Evolutionary conservation across 2,888 invertebrate species (phyloP).

Genomic region (Drosophila crucigera): DNA sequence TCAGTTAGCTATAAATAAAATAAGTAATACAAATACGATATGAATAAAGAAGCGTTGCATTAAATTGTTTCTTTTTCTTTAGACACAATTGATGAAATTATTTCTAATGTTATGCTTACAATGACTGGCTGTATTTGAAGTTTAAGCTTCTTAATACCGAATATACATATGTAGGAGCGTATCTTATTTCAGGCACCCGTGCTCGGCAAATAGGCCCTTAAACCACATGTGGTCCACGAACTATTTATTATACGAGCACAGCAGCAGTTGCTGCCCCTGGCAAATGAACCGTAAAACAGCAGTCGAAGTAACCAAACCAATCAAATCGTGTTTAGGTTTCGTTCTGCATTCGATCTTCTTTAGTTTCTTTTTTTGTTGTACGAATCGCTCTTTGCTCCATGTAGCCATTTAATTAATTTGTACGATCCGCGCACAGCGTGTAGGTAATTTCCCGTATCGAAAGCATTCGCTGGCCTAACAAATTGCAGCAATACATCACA

Average conservation of each 20-base stretch:
- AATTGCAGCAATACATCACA: conserved; percentile 76
- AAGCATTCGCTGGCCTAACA: conserved; percentile 62
- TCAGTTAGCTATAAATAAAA: neutral
- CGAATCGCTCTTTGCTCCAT: conserved; percentile 34
- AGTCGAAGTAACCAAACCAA: conserved; percentile 47
- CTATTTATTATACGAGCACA: conserved; percentile 62
- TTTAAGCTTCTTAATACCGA: conserved; percentile 1
- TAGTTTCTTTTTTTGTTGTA: conserved; percentile 14
- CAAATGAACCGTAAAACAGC: conserved; percentile 72
- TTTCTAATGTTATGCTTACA: neutral
- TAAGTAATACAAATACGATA: neutral
- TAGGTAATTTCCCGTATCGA: conserved; percentile 77
- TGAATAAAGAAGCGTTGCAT: neutral
- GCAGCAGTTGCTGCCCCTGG: conserved; percentile 2
- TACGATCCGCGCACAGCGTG: conserved; percentile 73
- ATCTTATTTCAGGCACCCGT: conserved; percentile 41
- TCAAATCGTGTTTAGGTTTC: conserved; percentile 57
- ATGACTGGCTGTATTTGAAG: conserved; percentile 2
- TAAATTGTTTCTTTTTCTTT: neutral
- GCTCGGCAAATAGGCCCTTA: conserved; percentile 20
- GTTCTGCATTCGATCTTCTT: conserved; percentile 64
- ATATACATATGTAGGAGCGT: conserved; percentile 6
- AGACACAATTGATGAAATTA: neutral
- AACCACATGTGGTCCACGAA: conserved; percentile 67
- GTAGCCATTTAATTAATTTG: conserved; percentile 76